A percentile compares a stretch with the other conserved stretches of the same genome.
Conservation (phyloP, 2,888 invertebrate species). For the Xylota segnis region DNA sequence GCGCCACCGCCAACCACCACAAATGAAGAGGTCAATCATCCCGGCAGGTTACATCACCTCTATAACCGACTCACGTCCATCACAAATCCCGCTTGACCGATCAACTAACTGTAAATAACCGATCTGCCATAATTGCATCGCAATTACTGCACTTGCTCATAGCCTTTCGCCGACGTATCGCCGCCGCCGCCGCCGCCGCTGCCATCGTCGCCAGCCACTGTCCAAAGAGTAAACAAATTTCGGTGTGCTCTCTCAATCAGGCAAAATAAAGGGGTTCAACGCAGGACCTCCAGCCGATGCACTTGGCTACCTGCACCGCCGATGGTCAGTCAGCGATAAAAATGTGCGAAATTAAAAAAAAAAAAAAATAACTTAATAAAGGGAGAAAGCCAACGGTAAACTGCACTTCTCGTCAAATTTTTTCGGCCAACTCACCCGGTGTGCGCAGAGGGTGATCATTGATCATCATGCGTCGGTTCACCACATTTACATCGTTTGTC, state of each 20-base stretch:
- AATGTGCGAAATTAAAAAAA: constrained; percentile 70
- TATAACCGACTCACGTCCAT: constrained; percentile 26
- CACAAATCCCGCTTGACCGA: constrained; percentile 67
- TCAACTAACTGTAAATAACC: constrained; percentile 71
- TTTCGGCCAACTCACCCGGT: constrained; percentile 20
- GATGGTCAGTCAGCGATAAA: constrained; percentile 51
- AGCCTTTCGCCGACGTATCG: no score
- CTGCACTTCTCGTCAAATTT: constrained; percentile 51
- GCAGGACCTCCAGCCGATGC: constrained; percentile 9
- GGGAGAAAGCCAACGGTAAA: constrained; percentile 70
- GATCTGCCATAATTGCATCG: constrained; percentile 71
- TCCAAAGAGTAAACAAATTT: constrained; percentile 26
- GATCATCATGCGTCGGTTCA: constrained; percentile 49
- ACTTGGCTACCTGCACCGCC: constrained; percentile 5
- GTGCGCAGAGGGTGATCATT: constrained; percentile 47
- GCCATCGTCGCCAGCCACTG: no score
- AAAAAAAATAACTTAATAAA: constrained; percentile 56
- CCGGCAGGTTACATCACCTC: constrained; percentile 57
- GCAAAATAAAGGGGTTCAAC: constrained; percentile 45
- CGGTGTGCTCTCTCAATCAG: constrained; percentile 16
- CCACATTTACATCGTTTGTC: constrained; percentile 48
- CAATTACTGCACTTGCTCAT: constrained; percentile 69
- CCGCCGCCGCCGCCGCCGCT: no score
- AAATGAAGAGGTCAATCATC: constrained; percentile 74
- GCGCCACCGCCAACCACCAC: constrained; percentile 42